A percentile compares a stretch with the other conserved stretches of the same genome.
Evolutionary conservation across 2,113 vertebrate genomes (phyloP).

Genomic region (Xerus inauris): DNA sequence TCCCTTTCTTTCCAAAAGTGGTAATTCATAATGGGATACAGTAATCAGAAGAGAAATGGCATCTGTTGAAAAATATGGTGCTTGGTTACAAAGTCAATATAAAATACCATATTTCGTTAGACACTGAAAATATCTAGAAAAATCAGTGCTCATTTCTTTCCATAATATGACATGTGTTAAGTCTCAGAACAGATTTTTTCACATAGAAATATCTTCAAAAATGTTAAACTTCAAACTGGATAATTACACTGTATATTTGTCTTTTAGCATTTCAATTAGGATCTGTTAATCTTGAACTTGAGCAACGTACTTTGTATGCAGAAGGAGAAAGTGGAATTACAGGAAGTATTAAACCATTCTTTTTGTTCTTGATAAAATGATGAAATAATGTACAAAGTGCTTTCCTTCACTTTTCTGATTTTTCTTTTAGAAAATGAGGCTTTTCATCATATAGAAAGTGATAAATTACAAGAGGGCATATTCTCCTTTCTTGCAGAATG

Average conservation of each 20-base stretch:
- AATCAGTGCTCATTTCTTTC: constrained; percentile 81
- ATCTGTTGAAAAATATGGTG: constrained; percentile 85
- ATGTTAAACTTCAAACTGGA: constrained; percentile 69
- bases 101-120: constrained; percentile 83
- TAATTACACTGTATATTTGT: constrained; percentile 76
- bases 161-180: constrained; percentile 82
- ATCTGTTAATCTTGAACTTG: constrained; percentile 65
- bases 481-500: constrained; percentile 79
- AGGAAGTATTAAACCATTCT: constrained; percentile 71
- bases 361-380: constrained; percentile 65
- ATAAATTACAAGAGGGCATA: constrained; percentile 83
- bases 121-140: constrained; percentile 82
- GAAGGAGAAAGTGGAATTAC: constrained; percentile 67
- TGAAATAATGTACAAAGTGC: constrained; percentile 75
- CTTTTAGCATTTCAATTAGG: constrained; percentile 72
- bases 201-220: constrained; percentile 64
- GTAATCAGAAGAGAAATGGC: constrained; percentile 83
- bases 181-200: constrained; percentile 80
- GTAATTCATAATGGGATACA: constrained; percentile 82
- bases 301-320: constrained; percentile 67
- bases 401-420: constrained; percentile 67
- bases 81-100: constrained; percentile 81
- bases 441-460: constrained; percentile 84
- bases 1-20: neutral
- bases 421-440: constrained; percentile 84